Base-by-base conservation (phyloP, 2,888 invertebrate species). In the Prostheceraeus crozeri region DNA sequence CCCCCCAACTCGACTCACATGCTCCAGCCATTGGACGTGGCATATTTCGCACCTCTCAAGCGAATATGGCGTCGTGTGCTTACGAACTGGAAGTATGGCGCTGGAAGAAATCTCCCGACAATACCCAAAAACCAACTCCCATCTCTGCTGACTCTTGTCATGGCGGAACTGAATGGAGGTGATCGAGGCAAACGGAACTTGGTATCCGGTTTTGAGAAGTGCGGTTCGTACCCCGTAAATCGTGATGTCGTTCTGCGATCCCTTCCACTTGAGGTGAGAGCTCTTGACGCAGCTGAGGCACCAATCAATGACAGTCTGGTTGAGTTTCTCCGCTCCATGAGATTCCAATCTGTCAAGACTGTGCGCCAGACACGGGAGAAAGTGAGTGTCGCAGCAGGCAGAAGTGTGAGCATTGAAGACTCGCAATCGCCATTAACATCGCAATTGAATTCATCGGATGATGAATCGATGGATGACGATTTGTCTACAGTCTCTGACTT, bases 1-100 rank as follows among this genome's bases (percentile, higher is more conserved):
- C 66, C 63, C 10, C 61, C 65, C 10, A 66, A 67, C 35, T 33
- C 53, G 28, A 66, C 65, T 19, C 65, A 67, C 52, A 59, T 66
- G 25, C 40, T 40, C 16, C 65, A 67, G 51, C 66, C 66, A 25
- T 58, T 66, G 1, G 66, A 67, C 60, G 64, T 63, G 2, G 59
- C 60, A 3, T 62, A 52, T 10, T 65, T 65, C 48, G 28, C 57
- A 1, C 62, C 65, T 2, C 46, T 65, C 52, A 65, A 65, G 33
- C 52, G 11, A 21, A 35, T 14, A 35, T 65, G 64, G 65, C 31
- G 64, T 19, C 52, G 46, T 10, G 27, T 60, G 11, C 57, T 65
- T n/a, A 16, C 19, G 40, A 21, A 40, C 40, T 40, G 40, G 40
- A 40, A 40, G 19, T 16, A 40, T 16, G 14, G 16, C 14, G 14